Evolutionary conservation across 2,797 vertebrate genomes (phyloP), one percentile per base, ranked within the genome.

Genomic region (Ceyx erithaca): DNA sequence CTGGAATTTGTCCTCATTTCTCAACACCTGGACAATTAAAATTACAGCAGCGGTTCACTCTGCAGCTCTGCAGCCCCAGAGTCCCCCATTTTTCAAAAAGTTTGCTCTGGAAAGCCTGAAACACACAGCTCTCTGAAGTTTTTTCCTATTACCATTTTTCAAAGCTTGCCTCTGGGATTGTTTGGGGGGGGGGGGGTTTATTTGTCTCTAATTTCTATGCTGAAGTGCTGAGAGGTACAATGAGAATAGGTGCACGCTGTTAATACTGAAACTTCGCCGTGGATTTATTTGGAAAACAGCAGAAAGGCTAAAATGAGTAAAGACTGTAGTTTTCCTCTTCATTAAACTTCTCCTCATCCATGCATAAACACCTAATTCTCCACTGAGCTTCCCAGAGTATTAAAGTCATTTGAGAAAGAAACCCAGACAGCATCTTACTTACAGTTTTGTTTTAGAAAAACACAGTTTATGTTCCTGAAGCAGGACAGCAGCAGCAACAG

Each of bases 321-420:
- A 97, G 85, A 96, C 70, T 83, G 49, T 77, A 37, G 76, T 95
- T 97, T 95, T 94, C 94, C 90, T 90, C 94, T 96, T 96, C 96
- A 97, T 97, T 97, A 95, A 95, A 89, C 93, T 90, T 93, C 92
- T 85, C 69, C 90, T 90, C 94, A 93, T 85, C 83, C 93, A 96
- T 92, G 94, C 95, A 96, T 96, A 92, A 96, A 96, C 79, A 91
- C 46, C 90, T 89, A 93, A 96, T 95, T 96, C 93, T 94, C 94
- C 63, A 66, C 75, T 75, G 89, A 96, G 70, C 46, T 91, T 87
- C 85, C 70, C 51, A 80, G 28, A 92, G 57, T 64, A 92, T 31
- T 68, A 55, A 94, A 77, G 31, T 82, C 68, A 94, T 90, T 93
- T 85, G 55, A 81, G 76, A 85, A 72, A 33, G 62, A 94, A 96